phyloP scores from a whole-genome alignment of 2,113 vertebrate genomes.

The Ginglymostoma cirratum region DNA sequence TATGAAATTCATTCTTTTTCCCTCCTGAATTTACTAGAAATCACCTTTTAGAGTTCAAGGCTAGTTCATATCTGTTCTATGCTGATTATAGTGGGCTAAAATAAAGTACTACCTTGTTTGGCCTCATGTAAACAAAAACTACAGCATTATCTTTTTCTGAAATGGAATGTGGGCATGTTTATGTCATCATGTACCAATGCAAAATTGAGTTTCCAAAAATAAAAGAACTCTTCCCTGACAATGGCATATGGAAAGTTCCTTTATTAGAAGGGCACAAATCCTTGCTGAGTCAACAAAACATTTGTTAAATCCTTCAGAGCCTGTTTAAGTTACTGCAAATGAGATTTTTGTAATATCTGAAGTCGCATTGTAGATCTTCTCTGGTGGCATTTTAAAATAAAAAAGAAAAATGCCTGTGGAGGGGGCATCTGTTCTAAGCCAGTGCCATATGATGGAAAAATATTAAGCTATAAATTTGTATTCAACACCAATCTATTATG shows the following conservation, averaged over 20 bases:
- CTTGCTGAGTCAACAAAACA: background rate
- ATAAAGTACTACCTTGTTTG: background rate
- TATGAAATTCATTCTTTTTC: background rate
- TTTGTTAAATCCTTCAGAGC: background rate
- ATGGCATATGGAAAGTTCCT: background rate
- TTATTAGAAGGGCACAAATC: background rate
- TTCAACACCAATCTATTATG: background rate
- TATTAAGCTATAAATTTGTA: background rate
- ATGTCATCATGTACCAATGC: background rate
- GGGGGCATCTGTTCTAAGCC: background rate
- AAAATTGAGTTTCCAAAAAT: background rate
- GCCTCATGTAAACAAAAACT: background rate
- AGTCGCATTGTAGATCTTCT: background rate
- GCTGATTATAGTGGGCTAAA: background rate
- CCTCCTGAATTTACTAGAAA: background rate
- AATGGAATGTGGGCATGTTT: background rate
- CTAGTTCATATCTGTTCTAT: background rate
- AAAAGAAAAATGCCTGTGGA: background rate
- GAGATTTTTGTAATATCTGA: background rate
- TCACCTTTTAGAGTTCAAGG: background rate
- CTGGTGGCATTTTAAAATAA: too few species aligned
- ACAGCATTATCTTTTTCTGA: background rate
- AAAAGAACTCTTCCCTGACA: background rate
- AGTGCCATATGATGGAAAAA: background rate
- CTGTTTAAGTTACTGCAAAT: background rate